These are phyloP conservation scores for Pseudomyrmex flavicornis DNA, from an alignment of 1,140 invertebrate genomes.

Conservation along the genomic window DNA sequence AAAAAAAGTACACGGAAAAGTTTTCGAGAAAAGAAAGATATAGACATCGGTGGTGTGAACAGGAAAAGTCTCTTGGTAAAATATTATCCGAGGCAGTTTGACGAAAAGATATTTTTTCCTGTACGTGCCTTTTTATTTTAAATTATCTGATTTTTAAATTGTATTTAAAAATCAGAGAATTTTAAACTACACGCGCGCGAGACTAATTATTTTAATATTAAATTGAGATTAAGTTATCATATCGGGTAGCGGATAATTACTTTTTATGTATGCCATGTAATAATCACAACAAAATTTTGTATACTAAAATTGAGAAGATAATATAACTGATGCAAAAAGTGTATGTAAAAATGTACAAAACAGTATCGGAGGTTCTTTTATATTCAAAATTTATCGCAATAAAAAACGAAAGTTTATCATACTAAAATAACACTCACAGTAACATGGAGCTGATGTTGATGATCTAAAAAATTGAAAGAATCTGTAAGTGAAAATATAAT, in stretches of 20 bases:
- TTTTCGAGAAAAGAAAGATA: constrained; percentile 12
- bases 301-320: too few species aligned
- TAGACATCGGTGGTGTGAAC: background rate
- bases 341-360: too few species aligned
- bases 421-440: too few species aligned
- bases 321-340: too few species aligned
- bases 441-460: too few species aligned
- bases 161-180: background rate
- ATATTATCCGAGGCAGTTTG: background rate
- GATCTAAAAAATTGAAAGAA: too few species aligned
- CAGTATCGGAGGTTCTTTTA: too few species aligned
- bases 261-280: too few species aligned
- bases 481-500: background rate
- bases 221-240: background rate
- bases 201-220: constrained; percentile 10
- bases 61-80: constrained; percentile 1
- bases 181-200: background rate
- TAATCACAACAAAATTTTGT: too few species aligned
- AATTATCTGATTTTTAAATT: background rate
- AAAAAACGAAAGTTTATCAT: too few species aligned
- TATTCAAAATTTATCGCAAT: too few species aligned
- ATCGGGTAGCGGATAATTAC: too few species aligned
- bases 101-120: background rate
- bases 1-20: constrained; percentile 1
- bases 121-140: constrained; percentile 2